phyloP scores from a whole-genome alignment of 2,888 invertebrate species.

The Kuschelorhynchus macadamiae region DNA sequence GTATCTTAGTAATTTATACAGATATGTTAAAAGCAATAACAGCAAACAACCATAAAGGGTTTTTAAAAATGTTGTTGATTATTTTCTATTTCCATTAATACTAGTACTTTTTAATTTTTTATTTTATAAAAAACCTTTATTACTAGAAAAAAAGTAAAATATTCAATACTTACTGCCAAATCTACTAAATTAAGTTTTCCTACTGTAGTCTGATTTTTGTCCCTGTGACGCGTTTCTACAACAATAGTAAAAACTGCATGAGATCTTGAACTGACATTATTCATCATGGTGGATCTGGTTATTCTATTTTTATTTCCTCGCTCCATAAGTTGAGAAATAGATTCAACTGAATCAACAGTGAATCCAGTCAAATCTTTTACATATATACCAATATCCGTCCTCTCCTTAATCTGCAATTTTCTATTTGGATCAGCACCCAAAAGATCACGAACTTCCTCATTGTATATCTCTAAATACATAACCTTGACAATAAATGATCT shows the following conservation, averaged over 20 bases:
- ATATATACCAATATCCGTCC: conserved; percentile 97
- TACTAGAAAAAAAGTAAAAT: no score
- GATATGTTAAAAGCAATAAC: conserved; percentile 5
- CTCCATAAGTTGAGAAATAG: conserved; percentile 72
- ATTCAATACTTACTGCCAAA: conserved; percentile 81
- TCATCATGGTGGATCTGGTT: conserved; percentile 97
- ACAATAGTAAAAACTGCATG: conserved; percentile 99
- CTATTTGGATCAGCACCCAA: conserved; percentile 87
- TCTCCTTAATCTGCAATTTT: conserved; percentile 93
- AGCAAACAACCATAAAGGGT: no score
- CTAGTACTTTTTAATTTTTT: no score
- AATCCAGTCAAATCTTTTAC: conserved; percentile 97
- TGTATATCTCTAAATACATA: conserved; percentile 98
- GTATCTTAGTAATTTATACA: conserved; percentile 11
- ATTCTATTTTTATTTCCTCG: conserved; percentile 95
- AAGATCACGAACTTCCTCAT: conserved; percentile 97
- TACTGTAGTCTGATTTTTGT: conserved; percentile 88
- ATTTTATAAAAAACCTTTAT: no score
- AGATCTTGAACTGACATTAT: conserved; percentile 94
- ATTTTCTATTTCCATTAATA: no score
- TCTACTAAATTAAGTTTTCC: conserved; percentile 98
- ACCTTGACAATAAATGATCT: conserved; percentile 91
- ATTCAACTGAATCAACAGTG: conserved; percentile 84
- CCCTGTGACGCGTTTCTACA: conserved; percentile 93
- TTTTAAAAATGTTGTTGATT: no score